Base-by-base conservation (phyloP, 2,888 invertebrate species). In the Villa cingulata region DNA sequence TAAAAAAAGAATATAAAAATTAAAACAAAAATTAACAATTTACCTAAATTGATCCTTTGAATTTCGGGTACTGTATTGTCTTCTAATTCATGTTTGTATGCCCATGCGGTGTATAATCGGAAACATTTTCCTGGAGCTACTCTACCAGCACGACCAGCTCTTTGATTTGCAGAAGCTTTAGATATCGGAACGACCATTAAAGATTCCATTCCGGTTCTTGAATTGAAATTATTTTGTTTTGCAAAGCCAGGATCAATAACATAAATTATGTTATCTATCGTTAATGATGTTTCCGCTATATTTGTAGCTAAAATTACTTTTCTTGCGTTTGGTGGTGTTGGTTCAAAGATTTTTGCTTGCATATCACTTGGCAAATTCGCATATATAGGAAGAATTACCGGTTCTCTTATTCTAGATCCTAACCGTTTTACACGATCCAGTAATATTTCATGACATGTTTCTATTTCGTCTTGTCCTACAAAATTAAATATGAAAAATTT, bases 241-340 rank as follows among this genome's bases (percentile, higher is more conserved):
- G 92, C 91, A 72, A 96, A 99, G 1, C 98, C 98, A n/a, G 97
- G 95, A 72, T 98, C 98, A 55, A 98, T 95, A 0, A 98, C 98
- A 70, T 94, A 99, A 51, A 92, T 84, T 54, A 98, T 98, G 59
- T 97, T 97, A 65, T 98, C 97, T 57, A 99, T 99, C 1, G 98
- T 98, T 32, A 98, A 72, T 2, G 97, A 97, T 1, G 98, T 99
- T 73, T 99, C 98, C 0, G 98, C 98, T 60, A 98, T 98, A 63
- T 98, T 98, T 17, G 98, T 98, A 0, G 98, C 98, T 41, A 99
- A 70, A 10, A 98, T 86, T 14, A 97, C 92, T 75, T 98, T 98
- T 51, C 98, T 76, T 0, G 97, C 94, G 52, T 91, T 89, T 10
- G 87, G 87, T 37, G 98, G 98, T 1, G 97, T 97, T 0, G 94